These are phyloP conservation scores for Deilephila elpenor DNA, from an alignment of 2,888 invertebrate genomes.

Conservation along the genomic window DNA sequence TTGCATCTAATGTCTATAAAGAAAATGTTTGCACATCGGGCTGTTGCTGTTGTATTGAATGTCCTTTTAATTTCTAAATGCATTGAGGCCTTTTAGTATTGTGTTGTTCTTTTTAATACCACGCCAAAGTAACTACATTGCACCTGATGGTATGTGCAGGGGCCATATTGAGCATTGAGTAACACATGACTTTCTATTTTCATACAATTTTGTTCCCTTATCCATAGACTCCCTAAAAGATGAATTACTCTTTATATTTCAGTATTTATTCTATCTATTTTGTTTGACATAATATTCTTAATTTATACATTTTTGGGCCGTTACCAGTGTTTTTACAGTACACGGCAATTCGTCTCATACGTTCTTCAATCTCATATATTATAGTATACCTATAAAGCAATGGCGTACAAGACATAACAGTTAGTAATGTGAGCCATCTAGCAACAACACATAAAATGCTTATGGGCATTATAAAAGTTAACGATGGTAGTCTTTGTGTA, in stretches of 20 bases:
- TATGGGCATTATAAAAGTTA: conserved; percentile 20
- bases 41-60: neutral
- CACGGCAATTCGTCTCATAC: too few species aligned
- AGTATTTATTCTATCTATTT: too few species aligned
- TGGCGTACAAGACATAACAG: conserved; percentile 13
- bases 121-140: too few species aligned
- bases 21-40: conserved; percentile 31
- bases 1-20: conserved; percentile 30
- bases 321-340: too few species aligned
- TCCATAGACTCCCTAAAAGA: too few species aligned
- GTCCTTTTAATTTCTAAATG: conserved; percentile 4
- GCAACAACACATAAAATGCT: conserved; percentile 16
- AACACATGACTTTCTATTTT: too few species aligned
- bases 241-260: too few species aligned
- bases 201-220: too few species aligned
- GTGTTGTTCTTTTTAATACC: neutral
- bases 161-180: too few species aligned
- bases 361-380: neutral
- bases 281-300: too few species aligned
- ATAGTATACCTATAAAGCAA: conserved; percentile 5
- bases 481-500: conserved; percentile 11
- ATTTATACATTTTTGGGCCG: too few species aligned
- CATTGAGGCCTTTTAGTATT: neutral
- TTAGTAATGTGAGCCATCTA: conserved; percentile 11
- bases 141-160: too few species aligned